Evolutionary conservation across 2,797 vertebrate genomes (phyloP), one percentile per base, ranked within the genome.

Genomic region (Huso huso): DNA sequence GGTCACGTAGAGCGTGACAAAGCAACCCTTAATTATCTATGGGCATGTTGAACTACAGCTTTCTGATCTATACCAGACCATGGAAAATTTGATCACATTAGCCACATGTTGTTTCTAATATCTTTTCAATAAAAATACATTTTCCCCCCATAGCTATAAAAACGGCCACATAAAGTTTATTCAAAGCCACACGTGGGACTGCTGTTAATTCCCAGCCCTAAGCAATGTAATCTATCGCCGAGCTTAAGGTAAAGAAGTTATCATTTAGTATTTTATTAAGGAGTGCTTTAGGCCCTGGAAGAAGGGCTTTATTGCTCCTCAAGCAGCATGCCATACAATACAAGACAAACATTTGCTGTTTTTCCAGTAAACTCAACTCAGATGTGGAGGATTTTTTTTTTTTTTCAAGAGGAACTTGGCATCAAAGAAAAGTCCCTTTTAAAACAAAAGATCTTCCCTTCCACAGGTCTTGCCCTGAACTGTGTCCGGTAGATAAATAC

Each of bases 291-390:
- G 87, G 87, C 87, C 72, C 75, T 83, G 81, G 87, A 89, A 88
- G 86, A 88, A 85, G 84, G 84, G 84, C 81, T 89, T 92, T 85
- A 88, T 83, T 84, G 79, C 86, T 88, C 85, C 80, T 83, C 84
- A 81, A 87, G 89, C 87, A 87, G 84, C 81, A 82, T 88, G 89
- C 89, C 88, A 90, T 84, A 86, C 86, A 92, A 93, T 92, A 88
- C 86, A 90, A 93, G 83, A 88, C 85, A 91, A 92, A 90, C 87
- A 89, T 87, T 86, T 87, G 86, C 83, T 89, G 87, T 91, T 92
- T 89, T 90, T 91, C 85, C 89, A 84, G 84, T 79, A 93, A 92
- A 89, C 84, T 78, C 74, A 74, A 92, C 76, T 91, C 91, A 92
- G 88, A 92, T 86, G 88, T 90, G 79, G 76, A 66, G 66, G 78